Base-by-base conservation (phyloP, 2,797 vertebrate genomes). In the Mallotus villosus region DNA sequence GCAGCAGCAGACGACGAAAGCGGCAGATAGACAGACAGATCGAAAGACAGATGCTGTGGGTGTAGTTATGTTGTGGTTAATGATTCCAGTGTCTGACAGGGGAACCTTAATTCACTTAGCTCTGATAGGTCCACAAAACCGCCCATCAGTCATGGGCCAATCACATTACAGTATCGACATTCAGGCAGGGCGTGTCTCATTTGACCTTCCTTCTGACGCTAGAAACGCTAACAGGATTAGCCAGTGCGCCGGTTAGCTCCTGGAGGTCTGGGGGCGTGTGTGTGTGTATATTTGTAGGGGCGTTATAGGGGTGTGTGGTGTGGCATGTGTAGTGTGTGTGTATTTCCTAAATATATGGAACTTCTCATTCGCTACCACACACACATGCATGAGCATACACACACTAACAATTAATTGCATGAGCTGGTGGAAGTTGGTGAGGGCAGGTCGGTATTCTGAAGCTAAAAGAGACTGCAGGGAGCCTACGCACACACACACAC, bases 151-250 rank as follows among this genome's bases (percentile, higher is more conserved):
- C 90, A 90, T 71, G 62, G 75, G 67, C 87, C 88, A 91, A 92
- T 92, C 76, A 80, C 89, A 91, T 92, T 90, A 90, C 12, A 58
- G 87, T 80, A 90, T 90, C 75, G 88, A 90, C 86, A 87, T 88
- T 78, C 82, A 81, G 79, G 72, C 68, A 75, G 71, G 49, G 77
- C 88, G 81, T 83, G 82, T 88, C 82, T 72, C 49, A 80, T 66
- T 65, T 85, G 82, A 85, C 85, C 87, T 88, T 90, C 84, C 81
- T 37, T 32, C 29, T 34, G 58, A 24, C 24, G 58, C 58, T 60
- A 24, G 58, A 22, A 72, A 27, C 67, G 67, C 71, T 78, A 73
- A 84, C 73, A 65, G 79, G 84, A 82, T 86, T 79, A 84, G 76
- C 76, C 72, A 60, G 12, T 9, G 21, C 81, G 77, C 74, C 81